phyloP scores from a whole-genome alignment of 2,113 vertebrate species.

The Hymenochirus boettgeri region DNA sequence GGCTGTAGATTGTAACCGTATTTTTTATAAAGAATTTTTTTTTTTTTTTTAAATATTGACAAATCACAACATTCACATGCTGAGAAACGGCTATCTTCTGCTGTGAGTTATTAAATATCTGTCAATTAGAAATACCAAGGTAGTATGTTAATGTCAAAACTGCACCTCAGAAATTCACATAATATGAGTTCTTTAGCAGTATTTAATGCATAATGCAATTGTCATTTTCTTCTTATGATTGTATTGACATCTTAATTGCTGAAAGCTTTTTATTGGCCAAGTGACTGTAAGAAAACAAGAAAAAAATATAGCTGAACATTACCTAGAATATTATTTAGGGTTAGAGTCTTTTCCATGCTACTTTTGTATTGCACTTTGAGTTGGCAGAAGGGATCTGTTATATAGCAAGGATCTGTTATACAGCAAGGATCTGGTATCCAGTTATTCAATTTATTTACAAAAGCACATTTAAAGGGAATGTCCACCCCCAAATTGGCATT shows the following conservation, averaged over 20 bases:
- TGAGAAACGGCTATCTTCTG: slow-evolving; percentile 56
- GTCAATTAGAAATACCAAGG: slow-evolving; percentile 83
- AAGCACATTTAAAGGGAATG: too few species aligned
- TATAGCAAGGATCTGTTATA: too few species aligned
- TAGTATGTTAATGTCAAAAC: slow-evolving; percentile 84
- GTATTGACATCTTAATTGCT: background rate
- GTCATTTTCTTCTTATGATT: slow-evolving; percentile 56
- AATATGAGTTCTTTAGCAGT: slow-evolving; percentile 75
- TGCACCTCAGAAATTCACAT: slow-evolving; percentile 84
- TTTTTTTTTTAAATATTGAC: slow-evolving; percentile 57
- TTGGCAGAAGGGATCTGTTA: too few species aligned
- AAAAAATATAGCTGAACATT: too few species aligned
- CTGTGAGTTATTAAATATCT: slow-evolving; percentile 76
- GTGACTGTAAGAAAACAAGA: too few species aligned
- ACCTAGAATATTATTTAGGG: too few species aligned
- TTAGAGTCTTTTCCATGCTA: too few species aligned
- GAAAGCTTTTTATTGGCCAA: slow-evolving; percentile 10
- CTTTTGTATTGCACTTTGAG: too few species aligned
- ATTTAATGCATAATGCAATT: slow-evolving; percentile 83
- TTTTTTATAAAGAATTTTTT: slow-evolving; percentile 51
- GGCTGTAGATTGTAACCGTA: background rate
- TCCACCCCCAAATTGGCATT: too few species aligned
- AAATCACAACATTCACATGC: slow-evolving; percentile 61
- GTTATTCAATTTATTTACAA: too few species aligned
- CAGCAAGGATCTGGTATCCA: too few species aligned